Base-by-base conservation (phyloP, 2,888 invertebrate genomes). In the Cremastinae sp. region DNA sequence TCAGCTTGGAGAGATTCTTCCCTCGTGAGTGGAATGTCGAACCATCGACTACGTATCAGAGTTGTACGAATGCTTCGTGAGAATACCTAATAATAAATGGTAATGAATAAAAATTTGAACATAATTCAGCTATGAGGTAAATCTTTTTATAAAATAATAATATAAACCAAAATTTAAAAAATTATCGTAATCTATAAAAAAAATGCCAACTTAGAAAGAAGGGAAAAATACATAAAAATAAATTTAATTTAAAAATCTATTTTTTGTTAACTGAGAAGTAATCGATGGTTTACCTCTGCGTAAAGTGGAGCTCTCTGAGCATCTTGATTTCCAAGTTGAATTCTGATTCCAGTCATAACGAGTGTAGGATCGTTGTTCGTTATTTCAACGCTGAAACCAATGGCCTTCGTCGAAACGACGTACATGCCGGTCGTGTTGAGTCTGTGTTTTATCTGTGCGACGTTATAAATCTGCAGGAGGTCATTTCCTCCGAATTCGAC, bases 401-500 rank as follows among this genome's bases (percentile, higher is more conserved):
- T 94, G 55, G 96, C 93, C 89, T 97, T 97, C 0, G 97, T 97
- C 35, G 97, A 97, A 0, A 97, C 98, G 18, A 98, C 96, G 89
- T 98, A 98, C 91, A 98, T 93, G 20, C 97, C 97, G 84, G 92
- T 90, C 0, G 96, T 96, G 84, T 96, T 96, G 9, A 97, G 92
- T 10, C 99, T 92, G 83, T 97, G 96, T 90, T 98, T 98, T 41
- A 98, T 93, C 90, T 98, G 98, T 14, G 95, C 95, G 0, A 95
- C 94, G 86, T 98, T 98, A 90, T 98, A 98, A 49, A 98, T 95
- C 90, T 98, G 98, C 7, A 99, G 90, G 0, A 98, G 90, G 90
- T 98, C 98, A 87, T 96, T 97, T 7, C 98, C 98, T 8, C 97
- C 98, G 86, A 96, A 97, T 89, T 98, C 98, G 0, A 98, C 94